phyloP scores from a whole-genome alignment of 1,140 invertebrate genomes.

The Linepithema humile region DNA sequence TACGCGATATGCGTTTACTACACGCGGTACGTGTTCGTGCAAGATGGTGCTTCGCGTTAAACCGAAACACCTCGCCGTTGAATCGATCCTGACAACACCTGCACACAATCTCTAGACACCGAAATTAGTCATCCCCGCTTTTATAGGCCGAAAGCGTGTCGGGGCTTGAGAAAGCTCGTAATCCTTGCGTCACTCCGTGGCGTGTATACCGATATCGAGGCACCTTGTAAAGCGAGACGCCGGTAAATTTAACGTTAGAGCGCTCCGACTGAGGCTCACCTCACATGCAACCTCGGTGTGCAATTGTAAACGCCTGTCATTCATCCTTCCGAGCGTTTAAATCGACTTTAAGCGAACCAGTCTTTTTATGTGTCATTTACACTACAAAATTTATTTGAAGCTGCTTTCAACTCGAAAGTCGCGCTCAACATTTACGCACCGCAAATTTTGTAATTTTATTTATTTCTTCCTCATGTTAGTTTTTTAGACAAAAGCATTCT shows the following conservation, averaged over 20 bases:
- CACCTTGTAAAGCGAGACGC: slow-evolving; percentile 39
- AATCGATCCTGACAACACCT: slow-evolving; percentile 49
- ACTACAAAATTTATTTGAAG: neutral
- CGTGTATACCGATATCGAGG: slow-evolving; percentile 54
- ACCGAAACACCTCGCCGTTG: slow-evolving; percentile 39
- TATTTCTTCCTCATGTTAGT: neutral
- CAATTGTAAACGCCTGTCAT: slow-evolving; percentile 22
- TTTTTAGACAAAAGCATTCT: neutral
- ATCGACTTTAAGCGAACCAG: slow-evolving; percentile 18
- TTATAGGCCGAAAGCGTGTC: slow-evolving; percentile 55
- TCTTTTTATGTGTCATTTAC: neutral
- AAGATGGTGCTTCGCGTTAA: slow-evolving; percentile 54
- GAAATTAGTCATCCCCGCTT: slow-evolving; percentile 56
- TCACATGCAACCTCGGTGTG: slow-evolving; percentile 29
- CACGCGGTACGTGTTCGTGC: slow-evolving; percentile 36
- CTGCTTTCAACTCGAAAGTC: neutral
- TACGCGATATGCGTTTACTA: slow-evolving; percentile 31
- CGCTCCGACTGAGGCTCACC: slow-evolving; percentile 18
- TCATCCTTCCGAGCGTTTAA: neutral
- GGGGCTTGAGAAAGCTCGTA: slow-evolving; percentile 42
- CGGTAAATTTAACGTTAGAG: slow-evolving; percentile 48
- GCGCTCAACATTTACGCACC: too few species aligned
- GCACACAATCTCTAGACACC: slow-evolving; percentile 50
- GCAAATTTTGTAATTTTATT: too few species aligned
- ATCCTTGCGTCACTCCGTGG: slow-evolving; percentile 51